Evolutionary conservation across 2,888 invertebrate genomes (phyloP), one percentile per base, ranked within the genome.

Genomic region (Eulithis prunata): DNA sequence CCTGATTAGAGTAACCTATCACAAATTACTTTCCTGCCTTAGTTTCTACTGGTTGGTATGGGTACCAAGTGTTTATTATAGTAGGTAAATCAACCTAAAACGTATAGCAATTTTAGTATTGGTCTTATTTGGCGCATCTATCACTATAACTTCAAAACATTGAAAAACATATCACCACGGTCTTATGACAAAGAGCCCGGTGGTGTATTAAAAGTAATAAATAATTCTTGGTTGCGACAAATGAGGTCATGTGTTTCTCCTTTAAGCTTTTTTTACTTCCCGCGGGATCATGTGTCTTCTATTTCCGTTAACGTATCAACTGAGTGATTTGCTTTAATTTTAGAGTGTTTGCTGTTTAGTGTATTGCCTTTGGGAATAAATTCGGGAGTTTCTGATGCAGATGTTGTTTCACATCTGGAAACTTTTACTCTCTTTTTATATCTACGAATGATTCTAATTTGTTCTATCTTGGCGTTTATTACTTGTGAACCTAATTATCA

Each of bases 221-320:
- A 93, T 93, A 91, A 91, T 93, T 90, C 92, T 80, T 76, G 81
- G 84, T 83, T 85, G 82, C 89, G 91, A 93, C 92, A 93, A 93
- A 93, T 92, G 91, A 91, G 91, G 91, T 93, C 93, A 92, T 93
- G 83, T 92, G 93, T 93, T 93, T 90, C 90, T 88, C 85, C 87
- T 91, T 90, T 89, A 88, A 83, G 84, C 88, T 92, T 93, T 92
- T 72, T 90, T 90, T 80, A 79, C 90, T 91, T 91, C 92, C 91
- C 91, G 88, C 90, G 91, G 90, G 91, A 90, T 91, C 91, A 88
- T 91, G 86, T 91, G 91, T 90, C 90, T 89, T 91, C 93, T 92
- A 91, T 93, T 92, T 92, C 93, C 92, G 92, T 91, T 91, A 83
- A 87, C 83, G 86, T 86, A 88, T 88, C 84, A 87, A 86, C 81